Conservation (phyloP, 2,797 vertebrate genomes). For the Crenichthys baileyi region DNA sequence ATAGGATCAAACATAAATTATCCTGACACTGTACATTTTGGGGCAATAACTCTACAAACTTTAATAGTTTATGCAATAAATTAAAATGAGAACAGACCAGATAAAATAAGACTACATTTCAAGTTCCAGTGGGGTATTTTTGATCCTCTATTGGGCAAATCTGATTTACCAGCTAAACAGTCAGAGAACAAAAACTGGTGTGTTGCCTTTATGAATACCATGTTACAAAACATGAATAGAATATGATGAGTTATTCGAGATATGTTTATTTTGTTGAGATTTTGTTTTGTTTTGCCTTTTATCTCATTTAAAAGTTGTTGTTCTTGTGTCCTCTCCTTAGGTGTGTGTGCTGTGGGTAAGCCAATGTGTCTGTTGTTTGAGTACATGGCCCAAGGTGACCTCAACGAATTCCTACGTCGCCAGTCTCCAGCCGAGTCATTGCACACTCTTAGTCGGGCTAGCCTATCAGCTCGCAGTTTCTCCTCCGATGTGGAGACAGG, state of each 20-base stretch:
- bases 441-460: slow-evolving; percentile 78
- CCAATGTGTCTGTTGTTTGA: slow-evolving; percentile 98
- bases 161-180: neutral
- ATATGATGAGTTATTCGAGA: neutral
- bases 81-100: slow-evolving; percentile 7
- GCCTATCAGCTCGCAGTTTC: slow-evolving; percentile 72
- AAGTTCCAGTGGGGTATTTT: neutral
- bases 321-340: slow-evolving; percentile 65
- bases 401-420: slow-evolving; percentile 93
- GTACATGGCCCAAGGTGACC: slow-evolving; percentile 96
- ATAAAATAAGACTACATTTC: slow-evolving; percentile 29
- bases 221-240: neutral
- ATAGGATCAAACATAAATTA: slow-evolving; percentile 11
- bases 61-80: neutral
- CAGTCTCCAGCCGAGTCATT: slow-evolving; percentile 82
- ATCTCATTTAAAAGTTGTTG: neutral
- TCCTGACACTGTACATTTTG: neutral
- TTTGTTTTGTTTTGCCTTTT: slow-evolving; percentile 10
- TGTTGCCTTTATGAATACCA: neutral
- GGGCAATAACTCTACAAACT: neutral
- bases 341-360: slow-evolving; percentile 97
- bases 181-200: neutral
- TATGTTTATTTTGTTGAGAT: slow-evolving; percentile 20
- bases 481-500: slow-evolving; percentile 76
- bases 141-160: neutral